These are phyloP conservation scores for Oscheius sp. DNA, from an alignment of 2,888 invertebrate species.

Conservation along the genomic window DNA sequence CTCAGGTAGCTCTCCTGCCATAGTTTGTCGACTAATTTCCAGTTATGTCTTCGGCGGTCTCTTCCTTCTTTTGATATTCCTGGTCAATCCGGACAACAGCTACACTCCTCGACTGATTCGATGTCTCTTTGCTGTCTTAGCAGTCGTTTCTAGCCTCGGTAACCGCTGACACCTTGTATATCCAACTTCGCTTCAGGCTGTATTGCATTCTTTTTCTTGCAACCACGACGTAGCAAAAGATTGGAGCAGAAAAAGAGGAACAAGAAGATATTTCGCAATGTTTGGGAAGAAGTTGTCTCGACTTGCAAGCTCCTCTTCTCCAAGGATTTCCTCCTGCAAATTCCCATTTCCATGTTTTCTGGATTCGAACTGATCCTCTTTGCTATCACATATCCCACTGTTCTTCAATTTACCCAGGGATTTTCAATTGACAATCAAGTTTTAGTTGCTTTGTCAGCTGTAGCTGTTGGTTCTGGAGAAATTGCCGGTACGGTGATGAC, in stretches of 20 bases:
- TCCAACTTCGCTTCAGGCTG: neutral
- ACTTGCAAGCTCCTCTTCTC: neutral
- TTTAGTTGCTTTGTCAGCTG: neutral
- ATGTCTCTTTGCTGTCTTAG: neutral
- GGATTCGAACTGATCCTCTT: neutral
- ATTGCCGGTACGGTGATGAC: neutral
- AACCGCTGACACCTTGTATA: neutral
- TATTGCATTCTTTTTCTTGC: neutral
- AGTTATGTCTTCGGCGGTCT: neutral
- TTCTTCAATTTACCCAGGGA: neutral
- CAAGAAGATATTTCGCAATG: neutral
- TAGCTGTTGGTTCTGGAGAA: neutral
- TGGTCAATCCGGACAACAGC: neutral
- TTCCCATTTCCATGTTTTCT: conserved; percentile 11
- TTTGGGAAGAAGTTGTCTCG: neutral
- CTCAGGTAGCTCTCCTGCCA: neutral
- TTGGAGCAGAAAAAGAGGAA: neutral
- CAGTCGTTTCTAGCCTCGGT: too few relatives aligned
- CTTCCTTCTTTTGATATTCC: neutral
- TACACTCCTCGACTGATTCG: neutral
- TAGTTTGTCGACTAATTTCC: neutral
- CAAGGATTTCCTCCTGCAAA: neutral
- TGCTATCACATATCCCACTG: neutral
- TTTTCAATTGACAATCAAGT: neutral
- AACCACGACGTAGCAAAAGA: neutral